Base-by-base conservation (phyloP, 1,140 invertebrate species). In the Uloborus diversus region DNA sequence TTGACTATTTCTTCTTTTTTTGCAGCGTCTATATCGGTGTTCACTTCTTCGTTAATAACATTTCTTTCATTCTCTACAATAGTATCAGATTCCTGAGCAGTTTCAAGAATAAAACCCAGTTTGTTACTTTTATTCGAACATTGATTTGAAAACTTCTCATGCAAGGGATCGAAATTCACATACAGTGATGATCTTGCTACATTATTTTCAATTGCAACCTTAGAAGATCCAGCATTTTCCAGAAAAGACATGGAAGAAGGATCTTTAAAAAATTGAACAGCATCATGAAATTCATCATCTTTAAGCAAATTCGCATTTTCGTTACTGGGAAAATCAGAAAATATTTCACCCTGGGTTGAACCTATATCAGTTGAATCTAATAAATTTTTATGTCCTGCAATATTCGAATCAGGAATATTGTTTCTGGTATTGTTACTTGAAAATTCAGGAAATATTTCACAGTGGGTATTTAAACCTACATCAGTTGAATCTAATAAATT, bases 191-290 rank as follows among this genome's bases (percentile, higher is more conserved):
- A 64, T 3, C 73, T 13, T 23, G 69, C 35, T 13, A 73, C 23
- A 4, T 2, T 5, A 28, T 23, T 11, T 27, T 27, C 57, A 28
- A 32, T n/a, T 35, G 20, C 7, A 27, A 14, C 66, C 28, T 25
- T 33, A 37, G 73, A 78, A 11, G 73, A 56, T 66, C 30, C 47
- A 47, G 57, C 62, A 14, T 66, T 66, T 66, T 78, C 73, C 4
- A 78, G 35, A 30, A 65, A 65, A 4, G 53, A 37, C 25, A 78
- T 56, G 23, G 73, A 78, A 13, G 32, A 53, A 1, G 73, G 73
- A 65, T 78, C 73, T 57, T 78, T 65, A 32, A 78, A 78, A 20
- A 78, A 78, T 13, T 78, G 73, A 20, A 66, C 73, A 66, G 73
- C 73, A 66, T 78, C 73, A 2, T 20, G 49, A 66, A 78, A 78